Evolutionary conservation across 2,888 invertebrate genomes (phyloP).

Genomic region (Eulithis prunata): DNA sequence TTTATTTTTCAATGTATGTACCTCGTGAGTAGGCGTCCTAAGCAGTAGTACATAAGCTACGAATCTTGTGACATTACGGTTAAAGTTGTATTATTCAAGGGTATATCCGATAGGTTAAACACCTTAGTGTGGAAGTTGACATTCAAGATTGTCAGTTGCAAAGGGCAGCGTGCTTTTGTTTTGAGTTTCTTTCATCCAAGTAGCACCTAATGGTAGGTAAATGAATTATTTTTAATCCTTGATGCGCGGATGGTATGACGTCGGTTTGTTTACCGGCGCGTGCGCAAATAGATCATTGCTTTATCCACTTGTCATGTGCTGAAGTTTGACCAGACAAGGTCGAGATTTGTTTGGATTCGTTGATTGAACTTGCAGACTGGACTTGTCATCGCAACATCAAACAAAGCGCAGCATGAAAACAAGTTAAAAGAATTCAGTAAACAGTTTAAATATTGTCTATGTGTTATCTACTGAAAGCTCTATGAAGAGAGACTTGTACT

Average conservation of each 20-base stretch:
- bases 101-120: no score
- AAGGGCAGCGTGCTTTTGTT: conserved; percentile 1
- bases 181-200: conserved; percentile 1
- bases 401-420: background rate
- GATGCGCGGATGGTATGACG: conserved; percentile 29
- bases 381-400: conserved; percentile 4
- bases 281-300: conserved; percentile 46
- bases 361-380: conserved; percentile 28
- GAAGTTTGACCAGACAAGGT: conserved; percentile 24
- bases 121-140: no score
- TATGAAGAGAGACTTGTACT: no score
- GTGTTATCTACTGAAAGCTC: no score
- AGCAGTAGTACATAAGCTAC: no score
- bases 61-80: no score
- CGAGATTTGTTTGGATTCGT: conserved; percentile 23
- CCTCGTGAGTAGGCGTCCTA: no score
- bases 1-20: no score
- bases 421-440: background rate
- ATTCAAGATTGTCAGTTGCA: background rate
- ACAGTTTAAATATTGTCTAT: background rate
- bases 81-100: no score
- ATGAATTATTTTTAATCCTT: conserved; percentile 16
- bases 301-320: conserved; percentile 39
- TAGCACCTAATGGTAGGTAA: background rate
- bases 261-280: conserved; percentile 42